These are phyloP conservation scores for Melanocharis versteri DNA, from an alignment of 2,113 vertebrate species.

Conservation along the genomic window DNA sequence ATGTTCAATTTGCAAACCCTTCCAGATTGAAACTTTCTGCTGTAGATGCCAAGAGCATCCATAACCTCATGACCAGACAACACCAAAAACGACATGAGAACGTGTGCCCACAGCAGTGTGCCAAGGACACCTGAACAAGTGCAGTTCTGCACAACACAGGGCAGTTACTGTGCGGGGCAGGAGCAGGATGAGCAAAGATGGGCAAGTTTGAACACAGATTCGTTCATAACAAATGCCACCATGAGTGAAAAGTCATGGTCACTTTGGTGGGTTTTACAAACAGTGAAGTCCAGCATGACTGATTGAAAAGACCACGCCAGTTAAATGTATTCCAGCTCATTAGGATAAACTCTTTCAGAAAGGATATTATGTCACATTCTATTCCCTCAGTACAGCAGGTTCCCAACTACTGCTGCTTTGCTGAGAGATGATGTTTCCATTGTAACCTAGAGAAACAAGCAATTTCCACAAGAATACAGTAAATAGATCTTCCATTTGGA, in stretches of 20 bases:
- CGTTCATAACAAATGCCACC: not conserved
- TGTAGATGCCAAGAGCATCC: not conserved
- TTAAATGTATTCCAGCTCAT: not conserved
- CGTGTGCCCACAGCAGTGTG: accelerated
- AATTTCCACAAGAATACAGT: not conserved
- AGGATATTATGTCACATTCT: not conserved
- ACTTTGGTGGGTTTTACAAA: not conserved
- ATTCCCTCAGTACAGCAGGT: not conserved
- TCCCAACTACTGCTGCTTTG: not conserved
- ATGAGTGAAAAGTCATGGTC: not conserved
- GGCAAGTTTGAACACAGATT: not conserved
- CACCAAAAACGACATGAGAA: not conserved
- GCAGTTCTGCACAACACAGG: not conserved
- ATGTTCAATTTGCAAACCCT: not conserved
- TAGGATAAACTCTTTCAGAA: not conserved
- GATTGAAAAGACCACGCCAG: not conserved
- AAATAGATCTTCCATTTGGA: not conserved
- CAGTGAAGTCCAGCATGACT: not conserved
- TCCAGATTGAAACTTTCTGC: not conserved
- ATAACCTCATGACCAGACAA: not conserved
- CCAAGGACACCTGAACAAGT: not conserved
- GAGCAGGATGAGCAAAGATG: not conserved
- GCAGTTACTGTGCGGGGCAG: not conserved
- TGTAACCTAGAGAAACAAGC: not conserved
- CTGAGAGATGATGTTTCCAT: not conserved